These are phyloP conservation scores for Eurystomus gularis DNA, from an alignment of 2,113 vertebrate species.

Conservation along the genomic window DNA sequence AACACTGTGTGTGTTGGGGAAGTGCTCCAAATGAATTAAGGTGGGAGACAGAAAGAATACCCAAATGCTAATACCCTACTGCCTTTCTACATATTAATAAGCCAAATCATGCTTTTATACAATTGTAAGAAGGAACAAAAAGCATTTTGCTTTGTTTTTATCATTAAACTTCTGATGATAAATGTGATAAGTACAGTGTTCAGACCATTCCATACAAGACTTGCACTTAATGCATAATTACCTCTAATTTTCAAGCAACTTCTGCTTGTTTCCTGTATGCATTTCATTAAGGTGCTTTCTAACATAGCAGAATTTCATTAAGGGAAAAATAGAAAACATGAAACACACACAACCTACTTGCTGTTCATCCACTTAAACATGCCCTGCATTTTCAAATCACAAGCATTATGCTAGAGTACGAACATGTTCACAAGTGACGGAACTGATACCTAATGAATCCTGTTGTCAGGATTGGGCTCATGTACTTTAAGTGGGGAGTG, in stretches of 20 bases:
- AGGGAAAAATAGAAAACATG: background rate
- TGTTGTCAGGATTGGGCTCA: background rate
- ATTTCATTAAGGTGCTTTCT: slow-evolving; percentile 46
- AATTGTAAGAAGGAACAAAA: background rate
- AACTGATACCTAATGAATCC: background rate
- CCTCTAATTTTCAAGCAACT: slow-evolving; percentile 34
- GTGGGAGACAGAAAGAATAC: background rate
- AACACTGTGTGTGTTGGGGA: background rate
- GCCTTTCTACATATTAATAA: background rate
- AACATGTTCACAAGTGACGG: background rate
- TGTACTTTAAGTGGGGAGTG: background rate
- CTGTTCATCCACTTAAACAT: background rate
- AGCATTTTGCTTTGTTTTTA: background rate
- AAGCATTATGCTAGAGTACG: background rate
- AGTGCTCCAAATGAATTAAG: background rate
- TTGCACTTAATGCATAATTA: slow-evolving; percentile 11
- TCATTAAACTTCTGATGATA: background rate
- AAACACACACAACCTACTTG: background rate
- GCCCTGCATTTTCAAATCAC: background rate
- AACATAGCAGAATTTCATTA: background rate
- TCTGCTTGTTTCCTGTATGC: background rate
- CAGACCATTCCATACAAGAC: background rate
- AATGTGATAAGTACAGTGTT: background rate
- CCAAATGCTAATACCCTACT: background rate
- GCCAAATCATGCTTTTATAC: background rate